Evolutionary conservation across 2,797 vertebrate species (phyloP).

Genomic region (Coreius guichenoti): DNA sequence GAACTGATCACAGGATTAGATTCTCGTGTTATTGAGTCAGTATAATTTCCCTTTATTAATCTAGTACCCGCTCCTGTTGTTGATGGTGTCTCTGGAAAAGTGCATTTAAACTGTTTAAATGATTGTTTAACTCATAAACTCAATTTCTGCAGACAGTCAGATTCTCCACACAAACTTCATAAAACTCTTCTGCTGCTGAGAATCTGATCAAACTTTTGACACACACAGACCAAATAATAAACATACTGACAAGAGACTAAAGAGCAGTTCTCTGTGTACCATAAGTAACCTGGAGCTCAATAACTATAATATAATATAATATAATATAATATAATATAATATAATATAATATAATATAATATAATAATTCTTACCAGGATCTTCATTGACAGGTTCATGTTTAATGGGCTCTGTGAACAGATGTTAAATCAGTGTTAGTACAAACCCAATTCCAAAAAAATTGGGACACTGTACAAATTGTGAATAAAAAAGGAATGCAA

Average conservation of each 20-base stretch:
- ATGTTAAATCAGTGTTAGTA: too few relatives aligned
- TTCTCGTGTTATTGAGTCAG: background rate
- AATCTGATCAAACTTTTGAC: background rate
- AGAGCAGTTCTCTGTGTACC: background rate
- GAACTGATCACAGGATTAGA: rapidly evolving
- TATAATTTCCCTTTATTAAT: background rate
- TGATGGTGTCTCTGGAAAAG: background rate
- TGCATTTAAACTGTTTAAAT: background rate
- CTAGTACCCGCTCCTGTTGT: background rate
- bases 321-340: too few relatives aligned
- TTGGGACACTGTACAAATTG: too few relatives aligned
- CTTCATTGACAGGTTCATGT: too few relatives aligned
- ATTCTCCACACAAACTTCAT: background rate
- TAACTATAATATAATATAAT: too few relatives aligned
- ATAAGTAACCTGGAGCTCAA: background rate
- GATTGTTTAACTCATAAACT: background rate
- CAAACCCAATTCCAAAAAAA: too few relatives aligned
- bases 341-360: too few relatives aligned
- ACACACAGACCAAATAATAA: too few relatives aligned
- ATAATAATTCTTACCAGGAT: too few relatives aligned
- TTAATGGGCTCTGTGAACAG: background rate
- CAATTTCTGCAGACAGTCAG: background rate
- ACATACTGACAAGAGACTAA: too few relatives aligned
- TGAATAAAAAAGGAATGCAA: too few relatives aligned
- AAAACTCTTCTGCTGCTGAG: background rate